phyloP scores from a whole-genome alignment of 2,888 invertebrate genomes.

The Helleia helle region DNA sequence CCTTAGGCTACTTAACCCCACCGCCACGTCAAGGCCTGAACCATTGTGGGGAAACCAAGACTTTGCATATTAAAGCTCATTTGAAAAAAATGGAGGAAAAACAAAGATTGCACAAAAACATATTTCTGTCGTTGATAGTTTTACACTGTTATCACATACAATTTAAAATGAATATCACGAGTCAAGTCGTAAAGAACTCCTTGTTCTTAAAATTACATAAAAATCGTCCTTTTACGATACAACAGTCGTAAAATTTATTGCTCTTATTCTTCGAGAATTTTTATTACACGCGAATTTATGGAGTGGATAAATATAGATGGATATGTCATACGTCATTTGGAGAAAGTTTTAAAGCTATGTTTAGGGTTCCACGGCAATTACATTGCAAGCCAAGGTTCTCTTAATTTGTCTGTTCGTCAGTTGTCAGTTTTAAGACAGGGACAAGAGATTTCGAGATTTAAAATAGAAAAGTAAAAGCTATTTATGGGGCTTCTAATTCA shows the following conservation, averaged over 20 bases:
- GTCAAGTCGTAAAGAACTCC: constrained; percentile 28
- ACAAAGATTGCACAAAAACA: not conserved
- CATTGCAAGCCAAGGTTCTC: too few relatives aligned
- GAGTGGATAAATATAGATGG: constrained; percentile 27
- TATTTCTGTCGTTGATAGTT: too few relatives aligned
- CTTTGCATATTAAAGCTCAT: too few relatives aligned
- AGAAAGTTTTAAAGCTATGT: not conserved
- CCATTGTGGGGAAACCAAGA: too few relatives aligned
- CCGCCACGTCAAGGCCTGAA: too few relatives aligned
- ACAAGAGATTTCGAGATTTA: too few relatives aligned
- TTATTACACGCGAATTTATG: constrained; percentile 34
- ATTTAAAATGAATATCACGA: constrained; percentile 25
- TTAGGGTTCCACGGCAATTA: not conserved
- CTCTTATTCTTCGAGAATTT: constrained; percentile 28
- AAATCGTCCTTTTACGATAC: constrained; percentile 39
- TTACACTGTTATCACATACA: constrained; percentile 11
- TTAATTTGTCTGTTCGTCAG: too few relatives aligned
- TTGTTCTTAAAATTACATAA: constrained; percentile 41
- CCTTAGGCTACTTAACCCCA: too few relatives aligned
- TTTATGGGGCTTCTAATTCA: too few relatives aligned
- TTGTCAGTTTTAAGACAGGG: too few relatives aligned
- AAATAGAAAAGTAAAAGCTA: too few relatives aligned
- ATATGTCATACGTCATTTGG: not conserved
- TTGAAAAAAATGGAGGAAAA: too few relatives aligned
- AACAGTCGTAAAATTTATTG: constrained; percentile 34